These are phyloP conservation scores for Misgurnus mizolepis DNA, from an alignment of 2,113 vertebrate genomes.

Conservation along the genomic window DNA sequence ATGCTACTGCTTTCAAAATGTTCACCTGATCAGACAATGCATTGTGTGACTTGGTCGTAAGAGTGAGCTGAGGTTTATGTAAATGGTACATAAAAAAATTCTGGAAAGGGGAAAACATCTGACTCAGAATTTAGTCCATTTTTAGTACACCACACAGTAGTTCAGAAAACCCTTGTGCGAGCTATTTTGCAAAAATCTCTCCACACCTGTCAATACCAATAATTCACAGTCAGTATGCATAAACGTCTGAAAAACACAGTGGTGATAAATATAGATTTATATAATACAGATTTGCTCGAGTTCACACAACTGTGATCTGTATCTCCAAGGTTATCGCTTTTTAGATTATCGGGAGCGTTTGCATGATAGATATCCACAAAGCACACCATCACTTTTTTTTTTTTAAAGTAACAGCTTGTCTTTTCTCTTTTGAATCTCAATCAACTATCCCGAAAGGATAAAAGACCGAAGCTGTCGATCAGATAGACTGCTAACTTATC, in stretches of 20 bases:
- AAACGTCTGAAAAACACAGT: background rate
- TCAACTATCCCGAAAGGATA: constrained; percentile 37
- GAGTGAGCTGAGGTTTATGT: constrained; percentile 30
- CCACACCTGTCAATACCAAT: constrained; percentile 28
- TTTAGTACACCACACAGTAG: constrained; percentile 10
- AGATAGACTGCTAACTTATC: constrained; percentile 61
- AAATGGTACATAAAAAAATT: background rate
- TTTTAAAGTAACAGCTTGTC: constrained; percentile 32
- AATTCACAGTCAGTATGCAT: constrained; percentile 2
- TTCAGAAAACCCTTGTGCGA: background rate
- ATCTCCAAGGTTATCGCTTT: constrained; percentile 5
- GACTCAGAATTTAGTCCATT: background rate
- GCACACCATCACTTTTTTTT: constrained; percentile 35
- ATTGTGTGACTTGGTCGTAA: constrained; percentile 13
- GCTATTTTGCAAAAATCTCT: background rate
- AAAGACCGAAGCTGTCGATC: constrained; percentile 56
- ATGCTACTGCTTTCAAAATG: constrained; percentile 49
- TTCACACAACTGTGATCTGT: constrained; percentile 7
- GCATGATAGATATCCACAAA: constrained; percentile 24
- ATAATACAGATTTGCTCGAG: constrained; percentile 7
- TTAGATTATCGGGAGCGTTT: constrained; percentile 9
- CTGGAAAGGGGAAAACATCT: background rate
- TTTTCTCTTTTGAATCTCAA: constrained; percentile 54
- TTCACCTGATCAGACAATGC: constrained; percentile 32
- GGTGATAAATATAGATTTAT: too few species aligned